phyloP scores from a whole-genome alignment of 2,113 vertebrate genomes.

The Larimichthys crocea region DNA sequence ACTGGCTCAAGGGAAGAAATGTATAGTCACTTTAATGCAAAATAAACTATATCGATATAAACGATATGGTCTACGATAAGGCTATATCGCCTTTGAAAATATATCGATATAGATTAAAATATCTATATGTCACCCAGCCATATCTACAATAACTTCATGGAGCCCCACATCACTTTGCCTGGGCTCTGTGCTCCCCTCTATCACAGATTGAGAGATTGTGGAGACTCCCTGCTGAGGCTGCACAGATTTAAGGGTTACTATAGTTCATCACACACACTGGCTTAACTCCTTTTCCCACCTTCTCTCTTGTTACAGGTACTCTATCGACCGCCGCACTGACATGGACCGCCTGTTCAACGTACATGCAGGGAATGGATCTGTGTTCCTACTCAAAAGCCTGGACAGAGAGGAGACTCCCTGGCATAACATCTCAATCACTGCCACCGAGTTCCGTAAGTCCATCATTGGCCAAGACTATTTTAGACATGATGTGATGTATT shows the following conservation, averaged over 20 bases:
- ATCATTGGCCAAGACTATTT: neutral
- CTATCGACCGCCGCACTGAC: conserved; percentile 93
- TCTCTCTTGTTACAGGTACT: conserved; percentile 86
- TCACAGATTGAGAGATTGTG: neutral
- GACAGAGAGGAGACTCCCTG: conserved; percentile 92
- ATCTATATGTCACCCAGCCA: no score
- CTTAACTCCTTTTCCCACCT: neutral
- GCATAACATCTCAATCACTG: conserved; percentile 96
- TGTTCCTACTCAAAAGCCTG: conserved; percentile 91
- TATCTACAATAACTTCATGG: neutral
- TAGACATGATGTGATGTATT: conserved; percentile 9
- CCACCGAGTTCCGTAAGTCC: conserved; percentile 94
- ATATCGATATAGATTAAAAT: no score
- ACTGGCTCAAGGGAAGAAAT: no score
- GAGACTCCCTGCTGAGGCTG: neutral
- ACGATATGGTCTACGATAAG: no score
- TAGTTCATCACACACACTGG: neutral
- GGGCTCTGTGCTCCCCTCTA: neutral
- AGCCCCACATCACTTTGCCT: neutral
- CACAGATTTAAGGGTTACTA: neutral
- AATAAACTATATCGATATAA: no score
- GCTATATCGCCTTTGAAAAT: no score
- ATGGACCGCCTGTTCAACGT: conserved; percentile 94
- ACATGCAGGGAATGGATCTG: conserved; percentile 91
- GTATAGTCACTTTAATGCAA: no score